phyloP scores from a whole-genome alignment of 2,888 invertebrate genomes.

The Cephus pulcher region DNA sequence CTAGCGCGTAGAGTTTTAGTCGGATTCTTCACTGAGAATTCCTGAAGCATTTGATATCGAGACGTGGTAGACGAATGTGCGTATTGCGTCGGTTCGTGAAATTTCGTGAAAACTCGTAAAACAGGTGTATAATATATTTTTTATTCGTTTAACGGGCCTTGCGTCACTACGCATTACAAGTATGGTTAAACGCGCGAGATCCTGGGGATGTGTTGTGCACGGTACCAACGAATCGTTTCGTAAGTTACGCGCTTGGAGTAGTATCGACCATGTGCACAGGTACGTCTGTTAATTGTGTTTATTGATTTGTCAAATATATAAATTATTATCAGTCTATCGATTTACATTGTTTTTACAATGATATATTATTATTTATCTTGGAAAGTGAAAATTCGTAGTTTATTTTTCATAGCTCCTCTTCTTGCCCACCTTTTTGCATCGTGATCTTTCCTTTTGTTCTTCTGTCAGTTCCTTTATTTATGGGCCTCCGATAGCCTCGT shows the following conservation, averaged over 20 bases:
- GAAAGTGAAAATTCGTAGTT: neutral
- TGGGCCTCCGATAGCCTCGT: neutral
- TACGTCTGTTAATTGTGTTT: neutral
- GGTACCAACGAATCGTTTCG: neutral
- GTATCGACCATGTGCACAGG: constrained; percentile 22
- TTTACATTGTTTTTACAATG: neutral
- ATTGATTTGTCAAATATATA: neutral
- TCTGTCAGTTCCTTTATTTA: neutral
- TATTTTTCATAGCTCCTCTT: neutral
- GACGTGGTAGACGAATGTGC: neutral
- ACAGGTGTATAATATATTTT: neutral
- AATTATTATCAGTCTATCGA: neutral
- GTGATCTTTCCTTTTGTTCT: neutral
- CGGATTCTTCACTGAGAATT: neutral
- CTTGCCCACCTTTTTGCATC: neutral
- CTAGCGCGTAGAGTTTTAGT: neutral
- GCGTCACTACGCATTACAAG: neutral
- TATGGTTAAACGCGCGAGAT: neutral
- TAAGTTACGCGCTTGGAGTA: constrained; percentile 16
- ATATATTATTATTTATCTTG: neutral
- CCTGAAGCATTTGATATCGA: neutral
- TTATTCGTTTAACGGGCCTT: neutral
- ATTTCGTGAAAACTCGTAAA: neutral
- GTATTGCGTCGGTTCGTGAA: neutral
- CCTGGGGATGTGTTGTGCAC: neutral